Conservation (phyloP, 2,797 vertebrate species). For the Limosa lapponica region DNA sequence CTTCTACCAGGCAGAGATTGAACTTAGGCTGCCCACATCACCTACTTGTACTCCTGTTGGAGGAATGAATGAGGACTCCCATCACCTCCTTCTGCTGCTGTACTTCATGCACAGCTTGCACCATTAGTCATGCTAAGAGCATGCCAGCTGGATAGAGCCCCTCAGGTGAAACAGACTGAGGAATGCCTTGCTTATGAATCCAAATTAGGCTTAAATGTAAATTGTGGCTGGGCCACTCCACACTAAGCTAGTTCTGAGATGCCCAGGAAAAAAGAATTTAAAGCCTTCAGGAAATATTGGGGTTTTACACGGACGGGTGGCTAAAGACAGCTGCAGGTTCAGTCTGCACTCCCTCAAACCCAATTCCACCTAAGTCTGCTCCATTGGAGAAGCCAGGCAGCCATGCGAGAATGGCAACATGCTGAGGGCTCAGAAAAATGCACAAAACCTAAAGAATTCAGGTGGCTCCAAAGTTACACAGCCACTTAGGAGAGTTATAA, state of each 20-base stretch:
- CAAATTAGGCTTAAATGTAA: conserved; percentile 28
- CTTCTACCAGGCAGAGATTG: neutral
- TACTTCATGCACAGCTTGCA: neutral
- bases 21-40: neutral
- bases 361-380: neutral
- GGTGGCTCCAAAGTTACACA: fast-evolving
- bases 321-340: neutral
- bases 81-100: neutral
- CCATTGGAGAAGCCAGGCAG: neutral
- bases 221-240: neutral
- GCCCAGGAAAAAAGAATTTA: neutral
- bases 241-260: neutral
- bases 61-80: neutral
- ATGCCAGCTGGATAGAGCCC: conserved; percentile 34
- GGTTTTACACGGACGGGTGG: neutral
- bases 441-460: neutral
- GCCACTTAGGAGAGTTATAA: neutral
- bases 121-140: conserved; percentile 11
- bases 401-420: neutral
- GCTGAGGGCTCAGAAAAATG: neutral
- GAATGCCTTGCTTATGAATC: conserved; percentile 44
- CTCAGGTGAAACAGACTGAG: conserved; percentile 52
- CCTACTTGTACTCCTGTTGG: neutral
- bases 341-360: neutral
- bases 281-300: conserved; percentile 1